Evolutionary conservation across 2,113 vertebrate genomes (phyloP).

Genomic region (Centropus unirufus): DNA sequence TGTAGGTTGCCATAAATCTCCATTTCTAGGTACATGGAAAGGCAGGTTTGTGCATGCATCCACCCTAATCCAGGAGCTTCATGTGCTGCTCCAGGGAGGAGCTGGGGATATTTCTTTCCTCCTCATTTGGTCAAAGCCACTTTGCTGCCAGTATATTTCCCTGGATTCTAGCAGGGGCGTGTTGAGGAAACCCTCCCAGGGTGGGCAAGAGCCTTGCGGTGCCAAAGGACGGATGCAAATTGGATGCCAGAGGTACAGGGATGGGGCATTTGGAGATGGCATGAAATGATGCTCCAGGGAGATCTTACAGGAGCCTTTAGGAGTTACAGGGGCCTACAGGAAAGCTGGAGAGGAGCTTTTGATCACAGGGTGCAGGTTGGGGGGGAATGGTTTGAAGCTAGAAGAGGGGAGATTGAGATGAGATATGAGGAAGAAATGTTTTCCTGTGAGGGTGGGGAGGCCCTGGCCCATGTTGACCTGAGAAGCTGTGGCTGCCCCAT

Average conservation of each 20-base stretch:
- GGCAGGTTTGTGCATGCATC: neutral
- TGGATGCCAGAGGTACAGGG: neutral
- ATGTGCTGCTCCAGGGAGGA: neutral
- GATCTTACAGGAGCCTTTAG: no score
- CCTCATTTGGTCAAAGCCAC: neutral
- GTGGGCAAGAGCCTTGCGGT: neutral
- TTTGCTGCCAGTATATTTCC: slow-evolving; percentile 23
- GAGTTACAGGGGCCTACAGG: no score
- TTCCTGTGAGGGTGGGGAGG: no score
- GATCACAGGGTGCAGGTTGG: no score
- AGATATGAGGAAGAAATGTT: no score
- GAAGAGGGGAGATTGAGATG: no score
- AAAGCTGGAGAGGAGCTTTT: no score
- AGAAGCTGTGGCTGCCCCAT: no score
- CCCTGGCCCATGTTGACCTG: no score
- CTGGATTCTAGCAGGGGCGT: neutral
- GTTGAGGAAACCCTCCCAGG: neutral
- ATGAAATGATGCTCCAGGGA: rapidly evolving
- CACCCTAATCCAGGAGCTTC: neutral
- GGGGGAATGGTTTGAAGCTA: no score
- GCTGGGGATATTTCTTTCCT: neutral
- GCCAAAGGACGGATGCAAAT: neutral
- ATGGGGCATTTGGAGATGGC: neutral
- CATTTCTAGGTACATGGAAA: neutral
- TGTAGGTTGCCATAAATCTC: neutral